Evolutionary conservation across 2,888 invertebrate species (phyloP).

Genomic region (Sphaeridia pumilis): DNA sequence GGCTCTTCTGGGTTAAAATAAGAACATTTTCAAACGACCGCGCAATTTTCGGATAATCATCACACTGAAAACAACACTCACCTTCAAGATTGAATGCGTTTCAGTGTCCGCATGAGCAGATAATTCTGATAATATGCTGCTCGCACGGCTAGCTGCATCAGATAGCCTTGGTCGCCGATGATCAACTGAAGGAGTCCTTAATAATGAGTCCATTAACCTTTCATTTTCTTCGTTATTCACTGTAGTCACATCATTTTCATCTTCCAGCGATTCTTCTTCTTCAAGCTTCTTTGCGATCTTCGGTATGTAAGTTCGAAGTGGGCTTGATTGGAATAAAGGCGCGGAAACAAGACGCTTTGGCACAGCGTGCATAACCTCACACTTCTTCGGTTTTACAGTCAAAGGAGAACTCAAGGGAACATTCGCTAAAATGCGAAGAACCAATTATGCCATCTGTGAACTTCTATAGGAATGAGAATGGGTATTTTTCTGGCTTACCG

Average conservation of each 20-base stretch:
- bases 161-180: slow-evolving; percentile 18
- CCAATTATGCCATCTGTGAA: background rate
- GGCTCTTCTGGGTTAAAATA: background rate
- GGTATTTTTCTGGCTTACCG: slow-evolving; percentile 2
- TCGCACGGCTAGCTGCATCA: background rate
- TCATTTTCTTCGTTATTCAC: background rate
- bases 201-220: slow-evolving; percentile 11
- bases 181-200: slow-evolving; percentile 27
- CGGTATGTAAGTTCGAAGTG: slow-evolving; percentile 6
- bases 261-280: background rate
- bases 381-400: slow-evolving; percentile 5
- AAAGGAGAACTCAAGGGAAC: background rate
- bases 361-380: background rate
- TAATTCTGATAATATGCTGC: slow-evolving; percentile 7
- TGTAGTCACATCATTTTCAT: background rate
- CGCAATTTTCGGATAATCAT: too few species aligned
- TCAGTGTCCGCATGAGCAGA: slow-evolving; percentile 1
- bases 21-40: background rate
- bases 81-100: slow-evolving; percentile 31
- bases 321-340: slow-evolving; percentile 7
- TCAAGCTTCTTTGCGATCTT: background rate
- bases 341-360: background rate
- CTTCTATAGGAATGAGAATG: background rate
- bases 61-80: slow-evolving; percentile 9
- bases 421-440: slow-evolving; percentile 1